Conservation (phyloP, 1,140 invertebrate species). For the Drosophila azteca region DNA sequence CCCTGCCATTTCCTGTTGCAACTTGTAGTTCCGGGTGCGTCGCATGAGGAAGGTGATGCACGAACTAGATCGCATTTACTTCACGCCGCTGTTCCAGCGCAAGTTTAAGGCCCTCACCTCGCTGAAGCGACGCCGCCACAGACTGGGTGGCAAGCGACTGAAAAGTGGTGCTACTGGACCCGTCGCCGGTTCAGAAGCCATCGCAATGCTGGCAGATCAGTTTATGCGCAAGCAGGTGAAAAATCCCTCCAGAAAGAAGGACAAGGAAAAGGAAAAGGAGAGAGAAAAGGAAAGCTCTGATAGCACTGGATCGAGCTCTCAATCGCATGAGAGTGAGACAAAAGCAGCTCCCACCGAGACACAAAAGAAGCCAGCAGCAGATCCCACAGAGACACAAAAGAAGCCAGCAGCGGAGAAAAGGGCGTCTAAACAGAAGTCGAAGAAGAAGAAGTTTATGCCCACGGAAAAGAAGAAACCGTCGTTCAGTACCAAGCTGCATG, state of each 20-base stretch:
- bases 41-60: slow-evolving; percentile 81
- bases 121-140: slow-evolving; percentile 59
- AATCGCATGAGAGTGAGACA: background rate
- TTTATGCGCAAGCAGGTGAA: background rate
- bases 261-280: background rate
- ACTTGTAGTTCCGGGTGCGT: slow-evolving; percentile 61
- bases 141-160: slow-evolving; percentile 46
- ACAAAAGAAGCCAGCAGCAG: background rate
- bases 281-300: background rate
- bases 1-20: background rate
- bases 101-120: slow-evolving; percentile 67
- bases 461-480: slow-evolving; percentile 46
- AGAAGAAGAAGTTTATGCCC: slow-evolving; percentile 56
- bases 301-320: background rate
- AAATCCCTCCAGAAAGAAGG: background rate
- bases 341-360: slow-evolving; percentile 1
- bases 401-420: background rate
- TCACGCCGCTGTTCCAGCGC: slow-evolving; percentile 72
- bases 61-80: slow-evolving; percentile 77
- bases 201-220: background rate
- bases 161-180: slow-evolving; percentile 18
- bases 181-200: background rate
- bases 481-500: slow-evolving; percentile 39
- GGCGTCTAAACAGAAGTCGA: slow-evolving; percentile 24
- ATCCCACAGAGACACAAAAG: slow-evolving; percentile 7